phyloP scores from a whole-genome alignment of 2,888 invertebrate species.

The Onchidella celtica region DNA sequence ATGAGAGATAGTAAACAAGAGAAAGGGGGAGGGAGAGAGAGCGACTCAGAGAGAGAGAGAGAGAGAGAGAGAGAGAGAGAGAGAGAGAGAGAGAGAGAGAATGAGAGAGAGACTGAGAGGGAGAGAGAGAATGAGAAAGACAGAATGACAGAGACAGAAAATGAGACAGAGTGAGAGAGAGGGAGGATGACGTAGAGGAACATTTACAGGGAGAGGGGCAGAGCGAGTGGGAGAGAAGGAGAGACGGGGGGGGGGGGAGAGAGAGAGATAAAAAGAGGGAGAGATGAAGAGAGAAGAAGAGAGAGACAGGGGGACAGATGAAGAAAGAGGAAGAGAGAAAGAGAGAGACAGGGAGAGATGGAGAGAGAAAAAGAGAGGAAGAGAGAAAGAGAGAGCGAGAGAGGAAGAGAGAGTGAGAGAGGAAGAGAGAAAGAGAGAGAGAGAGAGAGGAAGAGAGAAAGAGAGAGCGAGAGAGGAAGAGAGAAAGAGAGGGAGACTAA shows the following conservation, averaged over 20 bases:
- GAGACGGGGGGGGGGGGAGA: slow-evolving; percentile 18
- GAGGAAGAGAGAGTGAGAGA: not conserved
- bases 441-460: not conserved
- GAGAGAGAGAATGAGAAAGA: not conserved
- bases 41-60: not conserved
- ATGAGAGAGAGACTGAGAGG: not conserved
- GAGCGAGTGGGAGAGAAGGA: slow-evolving; percentile 2
- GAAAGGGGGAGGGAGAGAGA: slow-evolving; percentile 16
- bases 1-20: slow-evolving; percentile 15
- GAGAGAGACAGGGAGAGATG: slow-evolving; percentile 10
- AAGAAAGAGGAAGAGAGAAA: slow-evolving; percentile 27
- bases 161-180: not conserved
- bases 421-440: slow-evolving; percentile 35
- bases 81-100: slow-evolving; percentile 16
- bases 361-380: not conserved
- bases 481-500: not conserved
- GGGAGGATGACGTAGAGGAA: not conserved
- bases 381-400: not conserved
- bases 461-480: not conserved
- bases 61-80: slow-evolving; percentile 32
- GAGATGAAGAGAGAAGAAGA: not conserved
- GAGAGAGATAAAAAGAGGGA: not conserved
- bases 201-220: not conserved
- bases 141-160: not conserved
- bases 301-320: not conserved